phyloP scores from a whole-genome alignment of 2,797 vertebrate species.

The Aeoliscus strigatus region DNA sequence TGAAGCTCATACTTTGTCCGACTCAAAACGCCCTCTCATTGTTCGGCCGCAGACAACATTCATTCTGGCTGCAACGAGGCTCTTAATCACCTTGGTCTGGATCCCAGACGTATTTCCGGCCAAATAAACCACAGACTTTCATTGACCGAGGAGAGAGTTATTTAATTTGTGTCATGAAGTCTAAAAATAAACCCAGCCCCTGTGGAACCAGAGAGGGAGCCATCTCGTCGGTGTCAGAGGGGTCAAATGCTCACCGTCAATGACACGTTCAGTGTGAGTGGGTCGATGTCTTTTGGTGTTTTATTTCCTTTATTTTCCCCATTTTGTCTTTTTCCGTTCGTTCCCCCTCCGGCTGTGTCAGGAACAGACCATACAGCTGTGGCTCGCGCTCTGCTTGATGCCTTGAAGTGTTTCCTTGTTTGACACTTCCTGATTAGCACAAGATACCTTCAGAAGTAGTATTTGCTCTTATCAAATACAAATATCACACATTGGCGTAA shows the following conservation, averaged over 20 bases:
- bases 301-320: background rate
- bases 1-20: conserved; percentile 1
- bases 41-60: conserved; percentile 28
- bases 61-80: conserved; percentile 11
- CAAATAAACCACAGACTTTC: conserved; percentile 23
- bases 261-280: conserved; percentile 2
- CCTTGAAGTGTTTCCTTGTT: conserved; percentile 6
- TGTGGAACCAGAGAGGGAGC: conserved; percentile 6
- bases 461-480: conserved; percentile 34
- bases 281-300: conserved; percentile 1
- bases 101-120: conserved; percentile 19
- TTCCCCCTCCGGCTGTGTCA: conserved; percentile 5
- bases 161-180: conserved; percentile 35
- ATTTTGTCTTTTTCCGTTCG: background rate
- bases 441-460: conserved; percentile 21
- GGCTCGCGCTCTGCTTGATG: conserved; percentile 3
- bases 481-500: too few species aligned
- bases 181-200: conserved; percentile 31
- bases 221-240: background rate
- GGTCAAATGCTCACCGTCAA: conserved; percentile 16
- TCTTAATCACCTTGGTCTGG: conserved; percentile 32
- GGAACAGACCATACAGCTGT: conserved; percentile 20
- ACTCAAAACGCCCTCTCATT: conserved; percentile 20
- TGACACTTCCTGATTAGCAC: background rate
- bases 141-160: conserved; percentile 18